Evolutionary conservation across 2,888 invertebrate genomes (phyloP).

Genomic region (Tanytarsus gracilentus): DNA sequence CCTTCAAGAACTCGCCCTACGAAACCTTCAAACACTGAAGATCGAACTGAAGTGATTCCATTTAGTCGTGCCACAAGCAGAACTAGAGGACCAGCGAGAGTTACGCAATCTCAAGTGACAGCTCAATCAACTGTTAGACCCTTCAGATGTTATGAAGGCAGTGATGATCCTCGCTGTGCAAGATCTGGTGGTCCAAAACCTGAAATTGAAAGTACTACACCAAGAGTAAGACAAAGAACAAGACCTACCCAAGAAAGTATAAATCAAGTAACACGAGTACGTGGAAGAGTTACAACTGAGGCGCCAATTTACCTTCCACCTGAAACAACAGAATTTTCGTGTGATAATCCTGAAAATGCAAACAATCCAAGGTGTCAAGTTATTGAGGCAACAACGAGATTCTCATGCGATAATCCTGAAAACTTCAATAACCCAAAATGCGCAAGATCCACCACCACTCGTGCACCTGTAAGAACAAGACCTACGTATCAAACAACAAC

Average conservation of each 20-base stretch:
- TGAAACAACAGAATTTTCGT: background rate
- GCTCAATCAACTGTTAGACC: conserved; percentile 37
- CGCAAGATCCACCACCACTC: background rate
- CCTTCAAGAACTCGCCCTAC: conserved; percentile 18
- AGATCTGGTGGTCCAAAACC: conserved; percentile 32
- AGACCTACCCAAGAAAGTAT: no score
- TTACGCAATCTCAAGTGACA: conserved; percentile 33
- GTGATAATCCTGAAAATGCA: background rate
- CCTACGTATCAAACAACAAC: conserved; percentile 32
- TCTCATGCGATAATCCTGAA: conserved; percentile 23
- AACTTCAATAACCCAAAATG: background rate
- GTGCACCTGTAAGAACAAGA: conserved; percentile 31
- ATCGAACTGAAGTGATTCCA: background rate
- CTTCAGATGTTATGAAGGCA: conserved; percentile 28
- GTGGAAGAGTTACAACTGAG: background rate
- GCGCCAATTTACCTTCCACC: background rate
- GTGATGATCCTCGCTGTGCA: conserved; percentile 34
- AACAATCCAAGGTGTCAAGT: conserved; percentile 33
- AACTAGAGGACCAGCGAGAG: conserved; percentile 4
- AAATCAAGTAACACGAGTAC: background rate
- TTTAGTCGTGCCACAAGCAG: background rate
- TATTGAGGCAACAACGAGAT: conserved; percentile 25
- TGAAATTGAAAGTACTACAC: conserved; percentile 29
- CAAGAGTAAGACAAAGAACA: background rate
- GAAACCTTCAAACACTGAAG: background rate